Evolutionary conservation across 2,797 vertebrate genomes (phyloP).

Genomic region (Halcyon chelicuti): DNA sequence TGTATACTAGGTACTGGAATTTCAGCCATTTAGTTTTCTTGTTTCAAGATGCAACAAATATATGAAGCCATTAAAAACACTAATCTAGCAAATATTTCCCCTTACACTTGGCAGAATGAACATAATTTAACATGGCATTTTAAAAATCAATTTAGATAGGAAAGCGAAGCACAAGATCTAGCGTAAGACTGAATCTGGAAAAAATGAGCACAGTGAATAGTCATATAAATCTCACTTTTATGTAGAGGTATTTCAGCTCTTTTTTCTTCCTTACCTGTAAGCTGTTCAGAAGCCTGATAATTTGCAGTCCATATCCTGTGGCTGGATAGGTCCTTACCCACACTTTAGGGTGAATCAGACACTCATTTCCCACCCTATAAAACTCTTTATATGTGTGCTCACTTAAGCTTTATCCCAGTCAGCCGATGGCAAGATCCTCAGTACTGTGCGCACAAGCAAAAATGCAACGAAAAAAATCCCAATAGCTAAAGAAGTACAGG

Average conservation of each 20-base stretch:
- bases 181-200: neutral
- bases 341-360: neutral
- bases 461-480: neutral
- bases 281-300: neutral
- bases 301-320: neutral
- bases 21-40: neutral
- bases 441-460: neutral
- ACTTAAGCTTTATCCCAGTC: neutral
- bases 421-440: neutral
- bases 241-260: neutral
- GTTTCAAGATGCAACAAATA: neutral
- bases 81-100: neutral
- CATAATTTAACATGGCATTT: neutral
- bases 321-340: neutral
- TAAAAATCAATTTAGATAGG: neutral
- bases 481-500: neutral
- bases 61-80: neutral
- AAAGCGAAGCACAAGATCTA: neutral
- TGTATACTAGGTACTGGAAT: neutral
- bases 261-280: neutral
- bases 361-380: neutral
- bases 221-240: neutral
- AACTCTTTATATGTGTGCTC: neutral
- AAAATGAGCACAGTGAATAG: neutral
- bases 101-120: neutral